Base-by-base conservation (phyloP, 2,113 vertebrate species). In the Scomber japonicus region DNA sequence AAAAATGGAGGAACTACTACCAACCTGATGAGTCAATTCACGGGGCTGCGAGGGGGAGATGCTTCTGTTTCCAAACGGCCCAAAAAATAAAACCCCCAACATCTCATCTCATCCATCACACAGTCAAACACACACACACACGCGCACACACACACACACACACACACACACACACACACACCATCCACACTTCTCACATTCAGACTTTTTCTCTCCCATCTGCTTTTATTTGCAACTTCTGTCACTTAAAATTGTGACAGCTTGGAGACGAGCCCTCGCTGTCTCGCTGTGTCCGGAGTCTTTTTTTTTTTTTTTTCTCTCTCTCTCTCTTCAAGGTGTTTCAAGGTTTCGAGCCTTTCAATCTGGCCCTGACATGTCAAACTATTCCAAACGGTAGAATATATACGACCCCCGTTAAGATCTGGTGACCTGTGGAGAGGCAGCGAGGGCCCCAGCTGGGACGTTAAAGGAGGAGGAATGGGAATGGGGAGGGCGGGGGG, bases 11-110 rank as follows among this genome's bases (percentile, higher is more conserved):
- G 78, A 91, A 81, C 94, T 95, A 81, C 94, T 95, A 99, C 98
- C 97, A 99, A 99, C 98, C 98, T 99, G 97, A 95, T 84, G 94
- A 93, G 95, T 95, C 95, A 95, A 95, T 93, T 96, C 95, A 95
- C 94, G 94, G 94, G 94, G 94, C 93, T 86, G 88, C 89, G 94
- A 21, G 21, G 94, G 92, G 2, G 94, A 92, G 93, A 89, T 93
- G 81, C 91, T 89, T 89, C 88, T 73, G 86, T 93, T 93, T 96
- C 96, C 96, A 95, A 95, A 94, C 91, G 94, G 92, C 56, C 56
- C 62, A 56, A 9, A 49, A 24, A 49, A 27, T 15, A 79, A 84
- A 86, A 70, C 60, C 70, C 56, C 40, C 55, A 24, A 16, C 64
- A 2, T 40, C 35, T 40, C 35, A 40, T 40, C 35, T 27, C 35